These are phyloP conservation scores for Megalonaias nervosa DNA, from an alignment of 1,140 invertebrate genomes.

Conservation along the genomic window DNA sequence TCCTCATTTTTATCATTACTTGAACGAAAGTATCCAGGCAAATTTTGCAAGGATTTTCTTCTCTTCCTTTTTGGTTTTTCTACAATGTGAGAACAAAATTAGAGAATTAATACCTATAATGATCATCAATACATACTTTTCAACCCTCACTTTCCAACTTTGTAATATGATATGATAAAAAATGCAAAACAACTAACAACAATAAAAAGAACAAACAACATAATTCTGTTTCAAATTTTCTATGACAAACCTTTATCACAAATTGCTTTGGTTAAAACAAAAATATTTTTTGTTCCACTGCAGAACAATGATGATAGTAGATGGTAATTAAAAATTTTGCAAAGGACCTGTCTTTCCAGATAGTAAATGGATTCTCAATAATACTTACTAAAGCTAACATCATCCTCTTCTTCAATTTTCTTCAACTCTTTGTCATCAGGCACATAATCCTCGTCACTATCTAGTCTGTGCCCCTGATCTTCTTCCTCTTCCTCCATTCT, in stretches of 20 bases:
- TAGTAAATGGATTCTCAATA: not conserved
- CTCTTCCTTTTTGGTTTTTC: no score
- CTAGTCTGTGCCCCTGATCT: conserved; percentile 10
- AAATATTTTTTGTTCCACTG: not conserved
- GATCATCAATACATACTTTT: no score
- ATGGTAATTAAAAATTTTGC: no score
- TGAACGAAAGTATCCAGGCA: conserved; percentile 11
- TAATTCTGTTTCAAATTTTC: no score
- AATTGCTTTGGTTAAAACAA: conserved; percentile 21
- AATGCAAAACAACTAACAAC: no score
- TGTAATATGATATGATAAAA: no score
- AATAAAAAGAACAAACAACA: no score
- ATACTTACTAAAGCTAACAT: not conserved
- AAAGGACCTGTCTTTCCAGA: not conserved
- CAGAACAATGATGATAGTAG: no score
- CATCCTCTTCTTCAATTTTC: conserved; percentile 23
- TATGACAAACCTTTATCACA: not conserved
- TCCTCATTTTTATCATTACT: conserved; percentile 32
- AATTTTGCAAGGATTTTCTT: no score
- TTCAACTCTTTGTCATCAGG: conserved; percentile 25
- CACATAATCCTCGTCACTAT: conserved; percentile 38
- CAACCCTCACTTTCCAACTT: no score
- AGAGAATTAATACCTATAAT: no score
- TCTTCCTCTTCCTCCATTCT: conserved; percentile 20
- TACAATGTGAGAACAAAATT: no score